Percentiles rank a stretch among this genome's conserved stretches.
These are phyloP conservation scores for Lordiphosa mommai DNA, from an alignment of 1,140 invertebrate genomes.

Conservation along the genomic window DNA sequence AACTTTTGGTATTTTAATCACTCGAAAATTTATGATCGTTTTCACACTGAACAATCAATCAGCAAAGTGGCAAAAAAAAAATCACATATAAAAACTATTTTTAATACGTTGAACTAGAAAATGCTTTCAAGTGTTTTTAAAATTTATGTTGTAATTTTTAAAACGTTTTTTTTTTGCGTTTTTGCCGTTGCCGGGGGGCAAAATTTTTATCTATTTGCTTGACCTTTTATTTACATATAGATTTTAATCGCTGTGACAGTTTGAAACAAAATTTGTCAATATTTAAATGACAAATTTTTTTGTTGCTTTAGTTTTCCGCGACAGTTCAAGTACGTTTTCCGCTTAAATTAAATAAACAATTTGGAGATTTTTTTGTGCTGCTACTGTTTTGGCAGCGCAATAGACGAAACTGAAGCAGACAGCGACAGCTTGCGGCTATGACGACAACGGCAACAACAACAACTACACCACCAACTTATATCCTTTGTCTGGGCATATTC, in stretches of 20 bases:
- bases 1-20: conserved; percentile 15
- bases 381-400: conserved; percentile 51
- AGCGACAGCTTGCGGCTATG: conserved; percentile 67
- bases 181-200: conserved; percentile 12
- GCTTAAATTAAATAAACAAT: conserved; percentile 41
- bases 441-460: conserved; percentile 45
- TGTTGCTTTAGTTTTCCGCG: conserved; percentile 29
- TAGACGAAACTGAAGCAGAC: conserved; percentile 52
- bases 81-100: conserved; percentile 52
- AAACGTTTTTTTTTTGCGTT: conserved; percentile 31
- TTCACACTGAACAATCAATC: conserved; percentile 67
- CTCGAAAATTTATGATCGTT: conserved; percentile 55
- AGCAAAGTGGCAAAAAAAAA: conserved; percentile 37
- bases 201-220: conserved; percentile 19
- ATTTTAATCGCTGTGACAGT: conserved; percentile 54
- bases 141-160: conserved; percentile 58
- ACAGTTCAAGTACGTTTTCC: conserved; percentile 65
- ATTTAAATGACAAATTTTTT: conserved; percentile 57
- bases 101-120: conserved; percentile 51
- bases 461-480: conserved; percentile 29
- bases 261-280: conserved; percentile 65
- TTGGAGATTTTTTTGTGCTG: conserved; percentile 25
- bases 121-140: conserved; percentile 40
- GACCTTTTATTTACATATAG: conserved; percentile 34
- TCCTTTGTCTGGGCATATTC: conserved; percentile 43